Evolutionary conservation across 2,888 invertebrate genomes (phyloP), one percentile per base, ranked within the genome.

Genomic region (Augochlorella aurata): DNA sequence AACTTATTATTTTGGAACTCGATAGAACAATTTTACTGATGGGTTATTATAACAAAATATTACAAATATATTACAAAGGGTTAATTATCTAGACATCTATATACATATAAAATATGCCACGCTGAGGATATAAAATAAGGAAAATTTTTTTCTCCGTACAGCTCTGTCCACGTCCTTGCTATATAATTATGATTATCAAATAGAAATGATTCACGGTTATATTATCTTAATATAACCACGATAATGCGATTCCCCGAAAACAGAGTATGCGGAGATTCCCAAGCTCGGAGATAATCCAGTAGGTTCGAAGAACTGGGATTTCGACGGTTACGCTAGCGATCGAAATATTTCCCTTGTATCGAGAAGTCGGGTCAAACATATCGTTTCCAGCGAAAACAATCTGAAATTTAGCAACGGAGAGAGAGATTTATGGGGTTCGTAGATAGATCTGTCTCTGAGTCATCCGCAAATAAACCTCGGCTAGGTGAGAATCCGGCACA

Each of bases 391-490:
- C 5, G 58, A 58, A 58, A 58, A 58, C 58, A 24, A 58, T 58
- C 58, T 18, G 50, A 18, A 50, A 50, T 50, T 18, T 50, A 58
- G 58, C 58, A 29, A 29, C 29, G 29, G 24, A 58, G 5, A 24
- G 14, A 12, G 29, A 65, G 65, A 65, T 65, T 65, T 65, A 65
- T 44, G 65, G 44, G 10, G 65, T 12, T 65, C 12, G 38, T n/a
- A 54, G 70, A 70, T 70, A 45, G 16, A 14, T 21, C 21, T 9
- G 54, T 29, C 29, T 4, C 44, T 16, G 70, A 44, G 54, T 70
- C 52, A 70, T 70, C 54, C 52, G 52, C n/a, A 44, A 54, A 54
- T 70, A 54, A 54, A 44, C 44, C 52, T 21, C 52, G 52, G 16
- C 7, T 44, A 38, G 54, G 38, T 54, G 9, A 44, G 44, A 44